Conservation (phyloP, 2,113 vertebrate species). For the Aplodontia rufa region DNA sequence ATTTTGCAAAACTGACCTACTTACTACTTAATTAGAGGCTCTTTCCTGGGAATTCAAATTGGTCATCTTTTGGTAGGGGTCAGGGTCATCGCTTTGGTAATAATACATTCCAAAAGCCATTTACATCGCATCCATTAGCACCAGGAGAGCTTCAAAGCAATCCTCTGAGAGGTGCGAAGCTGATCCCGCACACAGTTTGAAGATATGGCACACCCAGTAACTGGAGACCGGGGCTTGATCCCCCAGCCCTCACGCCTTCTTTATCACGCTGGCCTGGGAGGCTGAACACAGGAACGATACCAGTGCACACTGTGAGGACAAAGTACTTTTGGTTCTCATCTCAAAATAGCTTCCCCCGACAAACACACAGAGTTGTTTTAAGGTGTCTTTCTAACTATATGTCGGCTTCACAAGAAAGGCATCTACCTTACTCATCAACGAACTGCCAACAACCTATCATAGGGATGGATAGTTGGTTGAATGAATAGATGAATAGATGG, state of each 20-base stretch:
- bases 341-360: background rate
- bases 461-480: background rate
- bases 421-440: background rate
- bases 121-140: background rate
- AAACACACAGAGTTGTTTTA: background rate
- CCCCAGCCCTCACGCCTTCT: background rate
- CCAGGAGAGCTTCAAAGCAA: background rate
- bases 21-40: background rate
- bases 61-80: background rate
- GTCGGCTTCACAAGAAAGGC: background rate
- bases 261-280: background rate
- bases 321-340: background rate
- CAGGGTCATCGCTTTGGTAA: background rate
- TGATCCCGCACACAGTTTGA: background rate
- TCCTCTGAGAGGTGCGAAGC: background rate
- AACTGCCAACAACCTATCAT: background rate
- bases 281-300: background rate
- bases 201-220: background rate
- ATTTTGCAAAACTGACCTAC: background rate
- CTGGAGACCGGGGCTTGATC: background rate
- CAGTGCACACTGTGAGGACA: background rate
- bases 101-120: background rate
- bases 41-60: background rate
- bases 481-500: background rate
- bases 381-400: background rate